Evolutionary conservation across 2,888 invertebrate species (phyloP).

Genomic region (Agonopterix arenella): DNA sequence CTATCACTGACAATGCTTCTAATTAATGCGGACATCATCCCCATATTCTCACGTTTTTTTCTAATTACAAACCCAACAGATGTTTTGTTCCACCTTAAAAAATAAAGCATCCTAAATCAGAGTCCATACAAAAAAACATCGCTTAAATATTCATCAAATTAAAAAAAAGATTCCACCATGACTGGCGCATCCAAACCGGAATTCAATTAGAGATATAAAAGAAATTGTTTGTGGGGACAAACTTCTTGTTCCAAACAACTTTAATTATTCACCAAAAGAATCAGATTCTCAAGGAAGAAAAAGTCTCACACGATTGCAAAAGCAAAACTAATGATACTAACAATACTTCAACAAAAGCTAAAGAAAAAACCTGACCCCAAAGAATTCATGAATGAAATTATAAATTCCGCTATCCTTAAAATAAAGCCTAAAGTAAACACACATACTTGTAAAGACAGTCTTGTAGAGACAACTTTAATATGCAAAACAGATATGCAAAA

Average conservation of each 20-base stretch:
- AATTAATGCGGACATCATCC: conserved; percentile 56
- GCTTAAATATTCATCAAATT: conserved; percentile 58
- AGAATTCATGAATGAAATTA: conserved; percentile 58
- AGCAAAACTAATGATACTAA: conserved; percentile 60
- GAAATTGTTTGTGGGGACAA: conserved; percentile 61
- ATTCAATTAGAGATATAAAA: conserved; percentile 61
- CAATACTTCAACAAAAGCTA: conserved; percentile 38
- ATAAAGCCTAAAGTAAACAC: conserved; percentile 69
- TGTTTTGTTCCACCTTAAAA: conserved; percentile 53
- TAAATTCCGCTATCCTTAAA: conserved; percentile 60
- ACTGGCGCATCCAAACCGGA: conserved; percentile 68
- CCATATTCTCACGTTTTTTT: conserved; percentile 67
- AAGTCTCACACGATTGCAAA: conserved; percentile 55
- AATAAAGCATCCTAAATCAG: conserved; percentile 49
- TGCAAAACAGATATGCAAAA: conserved; percentile 61
- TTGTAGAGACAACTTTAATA: conserved; percentile 47
- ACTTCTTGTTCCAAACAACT: conserved; percentile 53
- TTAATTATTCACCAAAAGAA: conserved; percentile 50
- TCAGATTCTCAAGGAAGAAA: conserved; percentile 20
- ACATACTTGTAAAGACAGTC: conserved; percentile 49
- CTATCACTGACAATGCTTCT: conserved; percentile 28
- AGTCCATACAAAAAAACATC: conserved; percentile 45
- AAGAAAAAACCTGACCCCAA: conserved; percentile 64
- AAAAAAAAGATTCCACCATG: conserved; percentile 56
- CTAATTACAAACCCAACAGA: conserved; percentile 65